Evolutionary conservation across 2,888 invertebrate species (phyloP).

Genomic region (Drosophila leonis): DNA sequence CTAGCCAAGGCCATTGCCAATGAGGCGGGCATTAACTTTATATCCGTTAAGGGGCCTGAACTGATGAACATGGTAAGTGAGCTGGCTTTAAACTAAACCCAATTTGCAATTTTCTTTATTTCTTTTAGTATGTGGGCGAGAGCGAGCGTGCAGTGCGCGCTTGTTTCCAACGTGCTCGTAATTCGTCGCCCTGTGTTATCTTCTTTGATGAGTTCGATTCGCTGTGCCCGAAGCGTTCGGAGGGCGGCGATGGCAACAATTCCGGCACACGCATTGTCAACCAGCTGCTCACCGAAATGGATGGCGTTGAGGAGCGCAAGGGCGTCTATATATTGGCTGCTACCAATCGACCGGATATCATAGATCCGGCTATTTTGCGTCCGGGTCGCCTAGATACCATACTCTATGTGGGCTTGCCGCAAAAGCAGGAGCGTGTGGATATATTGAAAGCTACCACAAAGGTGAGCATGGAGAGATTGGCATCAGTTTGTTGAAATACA

Average conservation of each 20-base stretch:
- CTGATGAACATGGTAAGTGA: constrained; percentile 96
- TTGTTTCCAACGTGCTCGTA: constrained; percentile 96
- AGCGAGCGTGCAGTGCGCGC: constrained; percentile 98
- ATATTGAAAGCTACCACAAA: constrained; percentile 96
- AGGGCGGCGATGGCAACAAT: constrained; percentile 89
- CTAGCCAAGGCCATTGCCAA: constrained; percentile 99
- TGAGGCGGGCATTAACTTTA: constrained; percentile 99
- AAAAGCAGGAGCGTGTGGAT: constrained; percentile 91
- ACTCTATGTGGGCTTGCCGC: constrained; percentile 95
- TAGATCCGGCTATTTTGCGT: constrained; percentile 97
- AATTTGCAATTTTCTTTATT: neutral
- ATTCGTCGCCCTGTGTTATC: constrained; percentile 98
- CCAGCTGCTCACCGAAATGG: constrained; percentile 99
- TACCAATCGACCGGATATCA: constrained; percentile 97
- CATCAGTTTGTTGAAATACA: too few relatives aligned
- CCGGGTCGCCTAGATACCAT: constrained; percentile 95
- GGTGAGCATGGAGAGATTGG: constrained; percentile 85
- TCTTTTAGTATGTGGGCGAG: constrained; percentile 96
- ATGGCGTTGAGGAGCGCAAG: constrained; percentile 95
- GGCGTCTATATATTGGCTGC: constrained; percentile 98
- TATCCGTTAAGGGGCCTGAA: constrained; percentile 99
- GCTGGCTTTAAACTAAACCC: neutral
- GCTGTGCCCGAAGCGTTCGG: constrained; percentile 94
- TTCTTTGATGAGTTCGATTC: constrained; percentile 99
- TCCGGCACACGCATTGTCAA: constrained; percentile 95